phyloP scores from a whole-genome alignment of 2,797 vertebrate genomes.

The Neopelma chrysocephalum region DNA sequence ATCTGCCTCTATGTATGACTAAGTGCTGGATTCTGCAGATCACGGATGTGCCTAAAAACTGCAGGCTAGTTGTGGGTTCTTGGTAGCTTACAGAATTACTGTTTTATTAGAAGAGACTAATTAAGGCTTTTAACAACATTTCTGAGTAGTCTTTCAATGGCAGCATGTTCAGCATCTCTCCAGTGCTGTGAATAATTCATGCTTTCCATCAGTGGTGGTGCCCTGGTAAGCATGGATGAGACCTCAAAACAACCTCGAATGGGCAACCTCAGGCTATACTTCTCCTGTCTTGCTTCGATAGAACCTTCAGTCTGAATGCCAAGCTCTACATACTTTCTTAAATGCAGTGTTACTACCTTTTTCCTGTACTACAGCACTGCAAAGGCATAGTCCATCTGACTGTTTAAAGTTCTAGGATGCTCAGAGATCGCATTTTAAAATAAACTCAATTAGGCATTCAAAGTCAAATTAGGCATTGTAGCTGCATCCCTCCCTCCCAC shows the following conservation, averaged over 20 bases:
- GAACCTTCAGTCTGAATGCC: not conserved
- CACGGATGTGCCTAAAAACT: not conserved
- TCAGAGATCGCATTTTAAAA: not conserved
- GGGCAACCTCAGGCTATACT: not conserved
- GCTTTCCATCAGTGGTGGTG: not conserved
- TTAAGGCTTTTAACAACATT: not conserved
- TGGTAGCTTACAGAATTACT: not conserved
- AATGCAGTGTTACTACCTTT: not conserved
- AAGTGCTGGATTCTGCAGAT: not conserved
- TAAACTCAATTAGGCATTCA: not conserved
- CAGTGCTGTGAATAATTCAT: not conserved
- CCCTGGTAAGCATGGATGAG: fast-evolving
- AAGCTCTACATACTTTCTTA: not conserved
- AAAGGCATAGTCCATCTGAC: fast-evolving
- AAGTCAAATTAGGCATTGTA: not conserved
- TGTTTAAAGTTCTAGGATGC: not conserved
- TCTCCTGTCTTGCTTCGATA: not conserved
- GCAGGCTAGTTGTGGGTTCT: not conserved
- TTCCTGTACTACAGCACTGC: not conserved
- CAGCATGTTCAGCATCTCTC: not conserved
- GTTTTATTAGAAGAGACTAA: not conserved
- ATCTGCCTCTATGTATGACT: not conserved
- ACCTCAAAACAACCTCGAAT: no score
- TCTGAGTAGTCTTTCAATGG: not conserved
- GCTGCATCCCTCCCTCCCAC: not conserved